Base-by-base conservation (phyloP, 2,888 invertebrate species). In the Platycheirus albimanus region DNA sequence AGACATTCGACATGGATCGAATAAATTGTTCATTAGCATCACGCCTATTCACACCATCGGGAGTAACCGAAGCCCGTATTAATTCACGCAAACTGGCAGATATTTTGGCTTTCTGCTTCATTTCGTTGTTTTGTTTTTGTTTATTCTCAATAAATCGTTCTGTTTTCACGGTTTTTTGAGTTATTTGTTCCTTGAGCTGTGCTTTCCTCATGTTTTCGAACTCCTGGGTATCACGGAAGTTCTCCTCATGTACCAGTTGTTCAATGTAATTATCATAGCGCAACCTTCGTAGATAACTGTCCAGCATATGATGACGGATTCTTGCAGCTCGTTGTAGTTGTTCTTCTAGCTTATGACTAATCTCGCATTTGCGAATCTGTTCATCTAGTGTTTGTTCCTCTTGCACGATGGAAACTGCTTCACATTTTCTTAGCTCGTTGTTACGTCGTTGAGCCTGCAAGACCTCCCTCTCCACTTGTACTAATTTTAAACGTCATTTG, bases 81-180 rank as follows among this genome's bases (percentile, higher is more conserved):
- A 91, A 85, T 49, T 91, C 90, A 17, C 91, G 86, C 20, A 91
- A 86, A 77, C 90, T 89, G 17, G 91, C 90, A 7, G 91, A 90
- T 71, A 90, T 87, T 85, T 89, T 90, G 10, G 91, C 91, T 11
- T 88, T 89, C 67, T 89, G 88, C n/a, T 87, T 88, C 5, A 88
- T 87, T 1, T 89, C 87, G 66, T 88, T 87, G 36, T 89, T 88
- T 1, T 86, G 87, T 4, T 87, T 87, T 43, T 88, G 89, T 2
- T 88, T 88, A 3, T 87, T 81, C 63, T 90, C 88, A 0, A 88
- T 86, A 69, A 91, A 91, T 17, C 87, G 87, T 41, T 89, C 88
- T 0, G 88, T 87, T 38, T 88, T 88, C 10, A 85, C 85, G 0
- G 89, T 87, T 56, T 91, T 90, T 1, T 87, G 86, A n/a, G 87